These are phyloP conservation scores for Thera obeliscata DNA, from an alignment of 2,888 invertebrate species.

Conservation along the genomic window DNA sequence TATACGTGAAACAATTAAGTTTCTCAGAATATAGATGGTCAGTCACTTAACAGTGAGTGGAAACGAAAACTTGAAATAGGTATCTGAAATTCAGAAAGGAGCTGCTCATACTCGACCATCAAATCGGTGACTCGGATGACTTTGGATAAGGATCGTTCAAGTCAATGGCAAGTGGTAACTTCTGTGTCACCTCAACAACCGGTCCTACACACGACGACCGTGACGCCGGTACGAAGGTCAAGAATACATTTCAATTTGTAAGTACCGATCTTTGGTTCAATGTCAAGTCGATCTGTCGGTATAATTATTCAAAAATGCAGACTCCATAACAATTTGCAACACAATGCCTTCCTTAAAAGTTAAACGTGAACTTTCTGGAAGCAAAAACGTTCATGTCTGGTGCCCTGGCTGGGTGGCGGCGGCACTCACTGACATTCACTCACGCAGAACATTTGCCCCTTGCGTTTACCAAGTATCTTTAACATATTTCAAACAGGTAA, in stretches of 20 bases:
- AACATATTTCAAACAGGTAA: too few relatives aligned
- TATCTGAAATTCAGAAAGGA: background rate
- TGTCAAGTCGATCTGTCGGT: slow-evolving; percentile 23
- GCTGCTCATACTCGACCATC: background rate
- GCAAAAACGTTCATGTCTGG: slow-evolving; percentile 22
- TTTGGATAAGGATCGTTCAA: slow-evolving; percentile 11
- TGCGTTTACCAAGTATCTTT: background rate
- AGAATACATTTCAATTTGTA: slow-evolving; percentile 17
- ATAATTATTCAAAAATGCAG: slow-evolving; percentile 26
- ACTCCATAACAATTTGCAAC: slow-evolving; percentile 25
- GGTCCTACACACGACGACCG: slow-evolving; percentile 18
- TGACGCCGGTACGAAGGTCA: slow-evolving; percentile 21
- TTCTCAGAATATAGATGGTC: too few relatives aligned
- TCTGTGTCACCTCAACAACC: slow-evolving; percentile 24
- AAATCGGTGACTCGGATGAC: slow-evolving; percentile 11
- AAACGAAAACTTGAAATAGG: too few relatives aligned
- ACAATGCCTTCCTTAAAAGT: slow-evolving; percentile 27
- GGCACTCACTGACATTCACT: background rate
- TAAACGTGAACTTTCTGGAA: slow-evolving; percentile 26
- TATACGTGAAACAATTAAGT: too few relatives aligned
- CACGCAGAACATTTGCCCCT: background rate
- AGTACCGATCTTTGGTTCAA: slow-evolving; percentile 21
- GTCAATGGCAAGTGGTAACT: slow-evolving; percentile 7
- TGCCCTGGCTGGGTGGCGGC: background rate
- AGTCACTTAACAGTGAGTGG: too few relatives aligned